These are phyloP conservation scores for Sapajus apella DNA, from an alignment of 2,113 vertebrate genomes.

Conservation along the genomic window DNA sequence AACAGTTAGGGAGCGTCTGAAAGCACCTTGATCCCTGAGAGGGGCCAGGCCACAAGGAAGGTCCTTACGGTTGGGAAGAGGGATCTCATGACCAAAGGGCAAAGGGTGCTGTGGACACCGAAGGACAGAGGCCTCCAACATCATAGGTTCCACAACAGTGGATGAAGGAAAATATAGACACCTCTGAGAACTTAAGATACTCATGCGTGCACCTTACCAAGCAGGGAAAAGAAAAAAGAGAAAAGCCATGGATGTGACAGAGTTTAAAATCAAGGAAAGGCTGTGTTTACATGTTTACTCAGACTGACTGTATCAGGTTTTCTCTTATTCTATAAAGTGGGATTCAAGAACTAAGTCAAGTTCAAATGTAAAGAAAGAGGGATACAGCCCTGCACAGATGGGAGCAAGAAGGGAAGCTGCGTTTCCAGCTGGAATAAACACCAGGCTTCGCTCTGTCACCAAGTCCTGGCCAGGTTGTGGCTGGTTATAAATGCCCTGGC, in stretches of 20 bases:
- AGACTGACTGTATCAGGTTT: not conserved
- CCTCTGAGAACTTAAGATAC: not conserved
- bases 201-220: not conserved
- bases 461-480: not conserved
- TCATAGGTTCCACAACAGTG: not conserved
- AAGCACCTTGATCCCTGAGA: not conserved
- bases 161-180: not conserved
- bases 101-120: not conserved
- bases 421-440: not conserved
- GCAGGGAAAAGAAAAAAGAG: not conserved
- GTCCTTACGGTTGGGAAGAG: not conserved
- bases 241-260: not conserved
- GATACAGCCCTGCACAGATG: not conserved
- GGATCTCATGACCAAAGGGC: not conserved
- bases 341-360: not conserved
- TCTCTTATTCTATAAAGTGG: not conserved
- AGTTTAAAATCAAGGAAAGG: not conserved
- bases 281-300: not conserved
- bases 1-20: not conserved
- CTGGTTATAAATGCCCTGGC: not conserved
- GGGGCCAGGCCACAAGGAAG: not conserved
- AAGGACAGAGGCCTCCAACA: not conserved
- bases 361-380: not conserved
- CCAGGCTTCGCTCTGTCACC: not conserved
- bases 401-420: fast-evolving